These are phyloP conservation scores for Drosophila mayaguana DNA, from an alignment of 2,888 invertebrate genomes.

Conservation along the genomic window DNA sequence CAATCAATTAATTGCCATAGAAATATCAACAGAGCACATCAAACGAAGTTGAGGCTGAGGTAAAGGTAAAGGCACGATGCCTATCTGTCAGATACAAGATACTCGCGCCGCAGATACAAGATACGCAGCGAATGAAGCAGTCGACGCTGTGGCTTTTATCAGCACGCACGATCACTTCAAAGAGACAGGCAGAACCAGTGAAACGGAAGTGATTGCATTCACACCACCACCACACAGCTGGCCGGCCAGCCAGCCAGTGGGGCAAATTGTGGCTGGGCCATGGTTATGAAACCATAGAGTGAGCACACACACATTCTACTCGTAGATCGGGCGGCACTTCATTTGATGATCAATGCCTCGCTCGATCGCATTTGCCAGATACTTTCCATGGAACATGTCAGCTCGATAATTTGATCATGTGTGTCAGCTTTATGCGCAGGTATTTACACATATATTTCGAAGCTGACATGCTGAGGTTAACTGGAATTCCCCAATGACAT, in stretches of 20 bases:
- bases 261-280: conserved; percentile 47
- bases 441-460: conserved; percentile 32
- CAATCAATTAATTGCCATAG: conserved; percentile 79
- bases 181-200: conserved; percentile 60
- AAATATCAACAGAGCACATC: conserved; percentile 74
- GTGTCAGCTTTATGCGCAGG: conserved; percentile 51
- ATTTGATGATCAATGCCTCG: conserved; percentile 60
- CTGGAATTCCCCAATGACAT: conserved; percentile 51
- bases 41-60: conserved; percentile 62
- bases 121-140: conserved; percentile 38
- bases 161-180: conserved; percentile 80
- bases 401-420: conserved; percentile 72
- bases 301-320: conserved; percentile 15
- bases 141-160: conserved; percentile 67
- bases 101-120: conserved; percentile 58
- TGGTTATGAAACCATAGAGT: no score
- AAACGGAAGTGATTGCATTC: conserved; percentile 78
- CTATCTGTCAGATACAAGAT: conserved; percentile 69
- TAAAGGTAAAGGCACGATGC: conserved; percentile 64
- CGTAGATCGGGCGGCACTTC: conserved; percentile 43
- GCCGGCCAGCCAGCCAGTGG: conserved; percentile 15
- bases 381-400: conserved; percentile 53
- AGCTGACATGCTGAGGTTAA: conserved; percentile 68
- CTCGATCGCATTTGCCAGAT: conserved; percentile 58
- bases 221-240: conserved; percentile 58